A percentile compares a stretch with the other conserved stretches of the same genome.
Conservation (phyloP, 2,888 invertebrate genomes). For the Mamestra brassicae region DNA sequence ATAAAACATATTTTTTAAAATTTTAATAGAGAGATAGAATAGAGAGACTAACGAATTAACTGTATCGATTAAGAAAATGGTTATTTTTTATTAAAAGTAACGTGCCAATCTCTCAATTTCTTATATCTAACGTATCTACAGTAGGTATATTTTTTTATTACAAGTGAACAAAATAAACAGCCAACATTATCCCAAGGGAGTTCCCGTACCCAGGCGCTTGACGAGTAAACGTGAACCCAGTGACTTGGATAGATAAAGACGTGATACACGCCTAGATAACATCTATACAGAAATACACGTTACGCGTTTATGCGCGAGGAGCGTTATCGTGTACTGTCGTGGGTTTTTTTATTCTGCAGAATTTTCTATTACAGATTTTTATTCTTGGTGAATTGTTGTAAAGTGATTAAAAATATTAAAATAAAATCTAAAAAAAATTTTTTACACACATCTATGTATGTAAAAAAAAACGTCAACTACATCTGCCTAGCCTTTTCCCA, state of each 20-base stretch:
- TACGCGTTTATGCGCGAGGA: slow-evolving; percentile 56
- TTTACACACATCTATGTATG: no score
- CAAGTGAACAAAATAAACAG: neutral
- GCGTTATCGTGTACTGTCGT: slow-evolving; percentile 29
- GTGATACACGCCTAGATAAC: slow-evolving; percentile 53
- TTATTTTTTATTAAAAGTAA: no score
- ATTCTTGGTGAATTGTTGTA: neutral
- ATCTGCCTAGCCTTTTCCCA: no score
- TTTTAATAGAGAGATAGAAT: no score
- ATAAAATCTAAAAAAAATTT: no score
- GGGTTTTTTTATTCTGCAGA: slow-evolving; percentile 23
- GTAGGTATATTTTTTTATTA: neutral
- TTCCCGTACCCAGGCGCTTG: slow-evolving; percentile 30
- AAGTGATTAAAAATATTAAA: neutral
- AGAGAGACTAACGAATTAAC: no score
- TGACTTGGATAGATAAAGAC: slow-evolving; percentile 67
- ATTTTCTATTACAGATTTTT: neutral
- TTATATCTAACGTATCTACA: neutral
- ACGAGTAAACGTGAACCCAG: slow-evolving; percentile 53
- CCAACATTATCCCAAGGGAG: slow-evolving; percentile 27
- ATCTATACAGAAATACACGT: slow-evolving; percentile 55
- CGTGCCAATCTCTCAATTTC: neutral
- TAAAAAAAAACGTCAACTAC: no score
- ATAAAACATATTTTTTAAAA: no score
- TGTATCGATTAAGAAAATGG: no score